Evolutionary conservation across 2,888 invertebrate species (phyloP), one percentile per base, ranked within the genome.

Genomic region (Adela reaumurella): DNA sequence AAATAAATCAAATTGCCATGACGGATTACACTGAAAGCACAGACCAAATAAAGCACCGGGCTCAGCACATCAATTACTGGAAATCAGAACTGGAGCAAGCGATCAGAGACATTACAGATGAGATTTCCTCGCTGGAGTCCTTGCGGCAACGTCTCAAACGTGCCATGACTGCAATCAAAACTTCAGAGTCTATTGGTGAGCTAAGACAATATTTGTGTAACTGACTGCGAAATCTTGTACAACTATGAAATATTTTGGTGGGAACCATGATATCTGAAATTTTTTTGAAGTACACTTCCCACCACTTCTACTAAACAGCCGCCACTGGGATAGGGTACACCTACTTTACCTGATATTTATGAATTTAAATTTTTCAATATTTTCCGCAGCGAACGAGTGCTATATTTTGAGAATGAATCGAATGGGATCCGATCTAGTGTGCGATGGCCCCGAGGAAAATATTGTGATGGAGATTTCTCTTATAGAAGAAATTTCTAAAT

Each of bases 371-470:
- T n/a, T n/a, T n/a, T n/a, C 24, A 24, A 6, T 24, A 6, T 35
- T 45, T 17, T 17, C 52, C 51, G 43, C 46, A 56, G 85, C 83
- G 1, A 85, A 85, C 8, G 90, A 91, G 65, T 90, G 90, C 57
- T 62, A 91, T 14, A 84, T 86, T 47, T 64, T 87, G 20, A 77
- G 91, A 56, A 74, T 84, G 0, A 81, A 82, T 10, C 81, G 91
- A 46, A 80, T 89, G 57, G 89, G 90, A 57, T 82, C 86, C 0
- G 92, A 92, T 64, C 65, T 90, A 1, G 85, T 89, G 0, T 82
- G 88, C 42, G 92, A 92, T 58, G 81, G 82, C 47, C 86, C 89
- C 0, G 90, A 91, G 67, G 87, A 89, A 55, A 87, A 89, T 57
- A 64, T 92, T 1, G 84, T 87, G 19, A 87, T 86, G 53, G 91